Base-by-base conservation (phyloP, 2,888 invertebrate species). In the Chelonus formosanus region DNA sequence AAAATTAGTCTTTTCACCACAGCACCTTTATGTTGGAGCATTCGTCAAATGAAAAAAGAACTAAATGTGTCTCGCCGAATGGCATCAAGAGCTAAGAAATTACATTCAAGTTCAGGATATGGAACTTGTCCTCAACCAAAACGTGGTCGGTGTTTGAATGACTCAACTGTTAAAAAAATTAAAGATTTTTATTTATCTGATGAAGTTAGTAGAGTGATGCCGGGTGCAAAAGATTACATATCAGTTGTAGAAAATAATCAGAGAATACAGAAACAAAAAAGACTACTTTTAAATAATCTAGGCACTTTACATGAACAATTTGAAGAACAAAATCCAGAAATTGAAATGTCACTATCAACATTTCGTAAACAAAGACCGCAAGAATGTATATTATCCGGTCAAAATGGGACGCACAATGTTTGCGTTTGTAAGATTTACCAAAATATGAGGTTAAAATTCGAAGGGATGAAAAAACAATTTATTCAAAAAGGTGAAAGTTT, bases 351-450 rank as follows among this genome's bases (percentile, higher is more conserved):
- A 3, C 61, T 63, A 40, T 62, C 68, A 8, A 68, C 61, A 57
- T 68, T 68, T 62, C 34, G 47, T 34, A 53, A 40, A 44, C 47
- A 67, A 31, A 34, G 68, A 44, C 66, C 56, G 32, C 48, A 55
- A n/a, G n/a, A 57, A 34, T 68, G 66, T 34, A 58, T 68, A 8
- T 63, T 67, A 44, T 62, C 65, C n/a, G 66, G 62, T 5, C 10
- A 58, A 8, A 65, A 47, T 55, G 68, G 65, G 32, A 66, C 64
- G 32, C 67, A 68, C 44, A 54, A 50, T 34, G 67, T 66, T 6
- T 67, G 67, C 20, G 59, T 59, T 34, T 67, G 65, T 40, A 66
- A 48, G 20, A 54, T 20, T 44, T 66, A 68, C 44, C 68, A 68
- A 55, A 68, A 68, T 56, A 56, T 61, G 32, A 68, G 62, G 47